phyloP scores from a whole-genome alignment of 2,888 invertebrate genomes.

The Pyrgus malvae region DNA sequence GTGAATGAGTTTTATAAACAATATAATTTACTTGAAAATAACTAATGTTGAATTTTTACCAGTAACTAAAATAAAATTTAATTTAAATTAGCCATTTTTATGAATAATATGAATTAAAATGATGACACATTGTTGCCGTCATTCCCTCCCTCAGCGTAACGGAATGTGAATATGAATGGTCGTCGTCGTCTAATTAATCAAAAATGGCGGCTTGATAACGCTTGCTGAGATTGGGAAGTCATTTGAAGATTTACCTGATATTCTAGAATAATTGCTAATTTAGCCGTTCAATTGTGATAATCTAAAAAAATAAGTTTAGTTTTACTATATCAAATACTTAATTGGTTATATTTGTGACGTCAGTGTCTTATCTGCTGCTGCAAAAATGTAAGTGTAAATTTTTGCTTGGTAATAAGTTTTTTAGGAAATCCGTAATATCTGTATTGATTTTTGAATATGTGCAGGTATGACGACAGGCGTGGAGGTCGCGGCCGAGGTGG shows the following conservation, averaged over 20 bases:
- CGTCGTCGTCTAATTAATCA: neutral
- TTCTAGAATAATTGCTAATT: neutral
- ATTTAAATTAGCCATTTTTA: too few relatives aligned
- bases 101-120: too few relatives aligned
- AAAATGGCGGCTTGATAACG: conserved; percentile 35
- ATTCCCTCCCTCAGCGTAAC: too few relatives aligned
- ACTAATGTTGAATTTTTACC: too few relatives aligned
- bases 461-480: conserved; percentile 79
- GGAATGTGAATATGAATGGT: too few relatives aligned
- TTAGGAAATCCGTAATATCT: conserved; percentile 6
- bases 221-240: conserved; percentile 16
- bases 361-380: conserved; percentile 18
- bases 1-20: too few relatives aligned
- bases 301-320: neutral
- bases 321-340: conserved; percentile 6
- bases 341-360: conserved; percentile 5
- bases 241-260: conserved; percentile 27
- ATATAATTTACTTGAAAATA: too few relatives aligned
- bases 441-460: conserved; percentile 29
- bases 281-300: conserved; percentile 13
- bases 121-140: too few relatives aligned
- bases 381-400: conserved; percentile 54
- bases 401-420: conserved; percentile 26
- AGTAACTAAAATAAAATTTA: too few relatives aligned
- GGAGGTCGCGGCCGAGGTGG: conserved; percentile 67